Percentiles rank a stretch among this genome's conserved stretches.
phyloP scores from a whole-genome alignment of 2,113 vertebrate species.

The Empidonax alnorum region DNA sequence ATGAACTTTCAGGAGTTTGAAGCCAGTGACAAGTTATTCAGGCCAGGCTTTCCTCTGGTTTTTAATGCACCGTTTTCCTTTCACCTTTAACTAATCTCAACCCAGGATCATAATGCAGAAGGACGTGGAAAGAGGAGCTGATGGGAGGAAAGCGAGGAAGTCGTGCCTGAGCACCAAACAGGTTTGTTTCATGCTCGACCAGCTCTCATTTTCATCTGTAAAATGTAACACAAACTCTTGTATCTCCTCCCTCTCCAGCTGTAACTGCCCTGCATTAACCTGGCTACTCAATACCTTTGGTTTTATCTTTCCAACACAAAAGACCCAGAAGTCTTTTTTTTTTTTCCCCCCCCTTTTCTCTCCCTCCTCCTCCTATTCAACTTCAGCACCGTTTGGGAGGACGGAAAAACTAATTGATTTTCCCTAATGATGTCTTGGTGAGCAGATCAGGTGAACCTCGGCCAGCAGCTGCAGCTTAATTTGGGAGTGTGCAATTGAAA shows the following conservation, averaged over 20 bases:
- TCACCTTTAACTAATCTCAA: conserved; percentile 54
- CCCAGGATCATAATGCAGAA: not conserved
- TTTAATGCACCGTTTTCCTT: not conserved
- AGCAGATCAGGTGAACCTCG: conserved; percentile 70
- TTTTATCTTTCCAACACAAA: conserved; percentile 64
- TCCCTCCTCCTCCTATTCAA: conserved; percentile 58
- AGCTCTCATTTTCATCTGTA: conserved; percentile 23
- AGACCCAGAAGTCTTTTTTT: not conserved
- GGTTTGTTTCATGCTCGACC: conserved; percentile 22
- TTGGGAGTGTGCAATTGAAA: conserved; percentile 49
- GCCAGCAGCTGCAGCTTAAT: conserved; percentile 69
- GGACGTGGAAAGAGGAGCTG: conserved; percentile 1
- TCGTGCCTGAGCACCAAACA: not conserved
- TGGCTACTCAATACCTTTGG: conserved; percentile 46
- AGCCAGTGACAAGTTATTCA: not conserved
- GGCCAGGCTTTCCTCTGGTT: not conserved
- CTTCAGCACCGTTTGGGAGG: conserved; percentile 50
- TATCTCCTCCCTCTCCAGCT: conserved; percentile 52
- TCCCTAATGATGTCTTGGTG: conserved; percentile 58
- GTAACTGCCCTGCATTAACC: conserved; percentile 55
- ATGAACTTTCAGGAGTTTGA: not conserved
- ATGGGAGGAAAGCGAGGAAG: not conserved
- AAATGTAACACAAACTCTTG: conserved; percentile 55
- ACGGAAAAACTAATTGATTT: conserved; percentile 80
- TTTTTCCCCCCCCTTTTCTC: not conserved